phyloP scores from a whole-genome alignment of 2,113 vertebrate species.

The Cyanoliseus patagonus region DNA sequence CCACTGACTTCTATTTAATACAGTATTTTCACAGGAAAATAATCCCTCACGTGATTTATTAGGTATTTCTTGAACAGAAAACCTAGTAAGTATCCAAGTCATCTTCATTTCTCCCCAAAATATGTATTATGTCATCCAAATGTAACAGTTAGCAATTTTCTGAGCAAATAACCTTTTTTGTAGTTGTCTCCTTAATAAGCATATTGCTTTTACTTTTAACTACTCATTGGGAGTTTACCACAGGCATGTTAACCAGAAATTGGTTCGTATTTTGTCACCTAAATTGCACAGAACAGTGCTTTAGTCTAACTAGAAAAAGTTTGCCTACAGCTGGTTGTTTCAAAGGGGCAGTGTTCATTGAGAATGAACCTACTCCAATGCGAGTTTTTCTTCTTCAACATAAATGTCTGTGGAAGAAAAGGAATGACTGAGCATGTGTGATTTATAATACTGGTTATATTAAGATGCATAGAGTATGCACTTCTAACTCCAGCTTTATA shows the following conservation, averaged over 20 bases:
- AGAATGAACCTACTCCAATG: not conserved
- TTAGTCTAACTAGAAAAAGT: not conserved
- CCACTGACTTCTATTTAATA: conserved; percentile 16
- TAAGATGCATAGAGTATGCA: not conserved
- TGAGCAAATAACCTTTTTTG: not conserved
- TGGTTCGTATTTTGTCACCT: not conserved
- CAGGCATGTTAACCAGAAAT: not conserved
- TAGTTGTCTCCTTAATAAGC: not conserved
- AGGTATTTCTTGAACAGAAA: conserved; percentile 36
- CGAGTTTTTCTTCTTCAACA: not conserved
- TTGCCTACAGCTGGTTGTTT: not conserved
- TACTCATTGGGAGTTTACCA: not conserved
- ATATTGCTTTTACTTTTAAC: not conserved
- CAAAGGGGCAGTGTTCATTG: not conserved
- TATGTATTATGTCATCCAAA: conserved; percentile 10
- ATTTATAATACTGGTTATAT: not conserved
- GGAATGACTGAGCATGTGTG: not conserved
- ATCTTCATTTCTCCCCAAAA: conserved; percentile 8
- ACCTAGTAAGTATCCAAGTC: not conserved
- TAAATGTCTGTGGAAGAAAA: not conserved
- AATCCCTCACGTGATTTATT: conserved; percentile 6
- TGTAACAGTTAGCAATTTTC: not conserved
- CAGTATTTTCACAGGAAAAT: conserved; percentile 43
- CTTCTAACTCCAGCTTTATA: not conserved
- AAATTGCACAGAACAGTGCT: not conserved